A percentile compares a stretch with the other conserved stretches of the same genome.
Conservation (phyloP, 2,888 invertebrate genomes). For the Dichetophora obliterata region DNA sequence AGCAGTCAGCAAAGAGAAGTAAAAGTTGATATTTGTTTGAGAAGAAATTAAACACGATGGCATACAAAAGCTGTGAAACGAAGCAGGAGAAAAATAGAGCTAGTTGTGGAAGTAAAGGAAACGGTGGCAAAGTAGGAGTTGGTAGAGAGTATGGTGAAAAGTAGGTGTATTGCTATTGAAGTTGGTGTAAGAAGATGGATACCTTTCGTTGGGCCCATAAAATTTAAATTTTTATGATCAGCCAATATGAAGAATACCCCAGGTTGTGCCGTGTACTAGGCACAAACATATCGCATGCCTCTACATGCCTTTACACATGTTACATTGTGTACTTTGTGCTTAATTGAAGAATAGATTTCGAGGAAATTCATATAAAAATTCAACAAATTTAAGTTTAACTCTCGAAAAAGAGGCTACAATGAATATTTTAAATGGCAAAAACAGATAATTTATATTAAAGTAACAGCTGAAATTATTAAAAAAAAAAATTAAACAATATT, state of each 20-base stretch:
- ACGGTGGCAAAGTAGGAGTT: neutral
- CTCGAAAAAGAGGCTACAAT: neutral
- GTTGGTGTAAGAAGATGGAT: slow-evolving; percentile 4
- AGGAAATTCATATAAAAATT: neutral
- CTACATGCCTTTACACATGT: neutral
- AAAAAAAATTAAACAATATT: no score
- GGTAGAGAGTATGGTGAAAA: neutral
- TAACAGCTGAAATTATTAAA: no score
- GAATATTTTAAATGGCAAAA: no score
- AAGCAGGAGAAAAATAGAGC: neutral
- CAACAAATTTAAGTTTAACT: slow-evolving; percentile 10
- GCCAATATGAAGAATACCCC: neutral
- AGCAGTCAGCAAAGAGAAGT: neutral
- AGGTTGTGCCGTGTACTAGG: neutral
- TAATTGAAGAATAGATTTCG: slow-evolving; percentile 29
- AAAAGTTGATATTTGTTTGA: slow-evolving; percentile 32
- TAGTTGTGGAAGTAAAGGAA: neutral
- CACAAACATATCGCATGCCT: slow-evolving; percentile 22
- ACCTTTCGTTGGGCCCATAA: slow-evolving; percentile 17
- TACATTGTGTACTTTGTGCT: slow-evolving; percentile 29
- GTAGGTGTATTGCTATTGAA: neutral
- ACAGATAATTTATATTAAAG: no score
- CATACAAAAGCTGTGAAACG: slow-evolving; percentile 6
- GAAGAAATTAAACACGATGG: slow-evolving; percentile 24
- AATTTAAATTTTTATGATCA: slow-evolving; percentile 30